Evolutionary conservation across 2,113 vertebrate species (phyloP), one percentile per base, ranked within the genome.

Genomic region (Cricetomys ansorgei): DNA sequence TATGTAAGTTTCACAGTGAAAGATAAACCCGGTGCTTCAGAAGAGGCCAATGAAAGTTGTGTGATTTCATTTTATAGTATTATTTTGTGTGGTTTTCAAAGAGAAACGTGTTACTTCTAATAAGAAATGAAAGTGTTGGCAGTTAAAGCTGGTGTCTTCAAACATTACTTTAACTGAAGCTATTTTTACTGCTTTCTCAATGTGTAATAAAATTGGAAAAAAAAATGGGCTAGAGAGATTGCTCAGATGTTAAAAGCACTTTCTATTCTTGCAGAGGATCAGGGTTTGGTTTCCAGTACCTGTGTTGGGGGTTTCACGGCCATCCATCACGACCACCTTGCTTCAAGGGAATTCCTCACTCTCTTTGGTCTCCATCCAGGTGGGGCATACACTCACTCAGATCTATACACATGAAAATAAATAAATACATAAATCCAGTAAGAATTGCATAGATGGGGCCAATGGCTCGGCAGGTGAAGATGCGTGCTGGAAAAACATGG

Each of bases 11-110:
- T 34, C 69, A 29, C 72, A 34, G 43, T 19, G 81, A 81, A 37
- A 79, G 34, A 53, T n/a, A 29, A 91, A 59, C 55, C 89, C 17
- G 17, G 11, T 80, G 76, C 37, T 67, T 91, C 50, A 25, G 40
- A 77, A 69, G 55, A 69, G 37, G 15, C 31, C 57, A 72, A 19
- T 6, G 21, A 59, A 92, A 50, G 16, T 15, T 53, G 34, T 40
- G 5, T 81, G 59, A 67, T 91, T 96, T 89, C 67, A 45, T 86
- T 69, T 48, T 23, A 43, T 64, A 85, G 6, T 40, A 77, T 65
- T 88, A 75, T 75, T 90, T 86, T 93, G 50, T 85, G 40, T 91
- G 53, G n/a, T 23, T 73, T 94, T 91, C 7, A 65, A 80, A 91
- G 37, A 92, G 45, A 62, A 90, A 69, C 9, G 48, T 3, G 25